phyloP scores from a whole-genome alignment of 2,113 vertebrate genomes.

The Mugil cephalus region DNA sequence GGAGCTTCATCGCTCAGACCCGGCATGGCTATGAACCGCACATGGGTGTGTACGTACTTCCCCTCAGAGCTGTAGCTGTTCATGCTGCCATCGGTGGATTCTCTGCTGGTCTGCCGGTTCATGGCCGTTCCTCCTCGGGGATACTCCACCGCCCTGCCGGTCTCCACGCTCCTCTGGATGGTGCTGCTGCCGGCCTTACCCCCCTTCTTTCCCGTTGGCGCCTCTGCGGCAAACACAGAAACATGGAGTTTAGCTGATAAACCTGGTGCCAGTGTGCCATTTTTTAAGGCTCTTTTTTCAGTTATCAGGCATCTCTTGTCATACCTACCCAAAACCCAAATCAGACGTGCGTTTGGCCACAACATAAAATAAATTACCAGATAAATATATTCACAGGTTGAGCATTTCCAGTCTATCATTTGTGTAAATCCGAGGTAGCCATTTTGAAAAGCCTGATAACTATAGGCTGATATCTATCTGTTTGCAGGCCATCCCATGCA shows the following conservation, averaged over 20 bases:
- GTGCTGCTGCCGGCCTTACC: conserved; percentile 85
- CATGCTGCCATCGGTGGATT: conserved; percentile 98
- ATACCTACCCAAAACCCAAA: not conserved
- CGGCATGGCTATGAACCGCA: too few species aligned
- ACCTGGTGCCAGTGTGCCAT: not conserved
- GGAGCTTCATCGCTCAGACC: too few species aligned
- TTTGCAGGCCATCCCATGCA: conserved; percentile 51
- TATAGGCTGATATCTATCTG: conserved; percentile 7
- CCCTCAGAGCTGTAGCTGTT: conserved; percentile 99
- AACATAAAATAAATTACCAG: not conserved
- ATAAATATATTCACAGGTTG: too few species aligned
- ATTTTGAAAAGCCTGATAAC: conserved; percentile 53
- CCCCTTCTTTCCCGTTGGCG: conserved; percentile 90
- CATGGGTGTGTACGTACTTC: conserved; percentile 88
- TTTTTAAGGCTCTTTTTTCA: not conserved
- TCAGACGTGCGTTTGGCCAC: not conserved
- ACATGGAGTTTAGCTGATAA: not conserved
- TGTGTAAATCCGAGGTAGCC: not conserved
- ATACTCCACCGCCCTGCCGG: conserved; percentile 95
- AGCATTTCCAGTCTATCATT: not conserved
- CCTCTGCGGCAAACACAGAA: conserved; percentile 79
- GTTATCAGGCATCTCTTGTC: conserved; percentile 50
- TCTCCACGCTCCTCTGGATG: conserved; percentile 98
- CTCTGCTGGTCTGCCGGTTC: conserved; percentile 95
- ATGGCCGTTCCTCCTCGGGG: conserved; percentile 89